Conservation (phyloP, 2,797 vertebrate species). For the Channallabes apus region DNA sequence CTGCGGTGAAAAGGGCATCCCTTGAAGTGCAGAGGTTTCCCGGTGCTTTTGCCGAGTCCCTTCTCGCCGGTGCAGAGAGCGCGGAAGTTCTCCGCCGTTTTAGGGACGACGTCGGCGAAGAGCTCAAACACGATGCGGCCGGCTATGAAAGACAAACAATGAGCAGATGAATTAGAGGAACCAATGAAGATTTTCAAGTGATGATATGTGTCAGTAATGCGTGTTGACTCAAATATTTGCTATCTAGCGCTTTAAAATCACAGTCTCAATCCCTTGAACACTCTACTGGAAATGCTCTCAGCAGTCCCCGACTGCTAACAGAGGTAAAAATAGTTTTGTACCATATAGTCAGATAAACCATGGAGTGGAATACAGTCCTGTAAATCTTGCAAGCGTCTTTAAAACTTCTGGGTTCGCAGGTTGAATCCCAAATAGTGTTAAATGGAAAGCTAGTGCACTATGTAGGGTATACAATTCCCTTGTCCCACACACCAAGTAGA, state of each 20-base stretch:
- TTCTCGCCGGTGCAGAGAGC: constrained; percentile 95
- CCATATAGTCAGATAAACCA: too few species aligned
- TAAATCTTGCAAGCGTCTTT: too few species aligned
- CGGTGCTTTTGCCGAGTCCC: constrained; percentile 83
- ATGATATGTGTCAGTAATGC: background rate
- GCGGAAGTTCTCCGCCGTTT: constrained; percentile 95
- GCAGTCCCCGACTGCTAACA: too few species aligned
- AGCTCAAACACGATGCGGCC: constrained; percentile 90
- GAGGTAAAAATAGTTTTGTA: too few species aligned
- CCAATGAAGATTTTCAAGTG: background rate
- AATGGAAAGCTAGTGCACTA: too few species aligned
- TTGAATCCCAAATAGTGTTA: too few species aligned
- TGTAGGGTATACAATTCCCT: too few species aligned
- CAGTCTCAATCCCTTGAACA: background rate
- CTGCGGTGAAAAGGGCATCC: constrained; percentile 96
- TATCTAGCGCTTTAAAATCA: background rate
- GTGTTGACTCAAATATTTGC: background rate
- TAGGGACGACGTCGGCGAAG: constrained; percentile 90
- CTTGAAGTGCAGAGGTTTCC: constrained; percentile 93
- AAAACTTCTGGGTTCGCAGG: too few species aligned
- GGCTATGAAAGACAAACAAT: constrained; percentile 62
- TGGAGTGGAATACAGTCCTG: too few species aligned
- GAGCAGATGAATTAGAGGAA: background rate
- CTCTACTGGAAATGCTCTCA: background rate
- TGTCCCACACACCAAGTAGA: too few species aligned